Conservation (phyloP, 1,140 invertebrate genomes). For the Formica selysi region DNA sequence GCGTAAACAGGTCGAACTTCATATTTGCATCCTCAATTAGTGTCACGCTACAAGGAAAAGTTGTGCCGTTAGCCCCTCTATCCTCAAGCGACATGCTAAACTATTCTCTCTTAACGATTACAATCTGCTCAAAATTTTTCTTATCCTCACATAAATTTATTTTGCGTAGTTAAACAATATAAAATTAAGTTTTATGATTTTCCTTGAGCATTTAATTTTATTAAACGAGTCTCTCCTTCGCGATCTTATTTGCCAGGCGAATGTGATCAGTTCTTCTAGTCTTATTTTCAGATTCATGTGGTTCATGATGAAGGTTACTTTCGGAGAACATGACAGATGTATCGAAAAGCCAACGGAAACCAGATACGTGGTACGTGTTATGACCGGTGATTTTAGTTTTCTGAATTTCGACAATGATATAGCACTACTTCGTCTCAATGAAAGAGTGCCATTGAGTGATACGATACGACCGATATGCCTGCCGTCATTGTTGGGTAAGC, state of each 20-base stretch:
- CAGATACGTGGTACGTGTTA: constrained; percentile 91
- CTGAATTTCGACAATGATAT: constrained; percentile 95
- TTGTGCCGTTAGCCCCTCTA: constrained; percentile 37
- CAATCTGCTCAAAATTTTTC: not conserved
- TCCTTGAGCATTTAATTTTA: not conserved
- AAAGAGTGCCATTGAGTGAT: constrained; percentile 91
- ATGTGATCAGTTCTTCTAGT: constrained; percentile 76
- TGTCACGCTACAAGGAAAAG: constrained; percentile 31
- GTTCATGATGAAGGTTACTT: constrained; percentile 95
- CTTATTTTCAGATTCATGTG: constrained; percentile 92
- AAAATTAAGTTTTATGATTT: not conserved
- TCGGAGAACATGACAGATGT: constrained; percentile 94
- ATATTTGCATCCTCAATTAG: constrained; percentile 55
- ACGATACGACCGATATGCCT: constrained; percentile 93
- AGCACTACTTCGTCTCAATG: constrained; percentile 92
- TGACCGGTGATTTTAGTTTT: constrained; percentile 92
- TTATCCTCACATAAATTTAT: not conserved
- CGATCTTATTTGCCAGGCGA: constrained; percentile 11
- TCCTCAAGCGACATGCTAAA: not conserved
- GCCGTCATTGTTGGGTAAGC: constrained; percentile 89
- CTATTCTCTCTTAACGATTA: constrained; percentile 16
- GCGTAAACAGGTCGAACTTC: constrained; percentile 53
- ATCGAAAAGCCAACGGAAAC: constrained; percentile 90
- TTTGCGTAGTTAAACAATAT: not conserved
- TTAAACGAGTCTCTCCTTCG: not conserved